Base-by-base conservation (phyloP, 1,140 invertebrate species). In the Drosophila tani region DNA sequence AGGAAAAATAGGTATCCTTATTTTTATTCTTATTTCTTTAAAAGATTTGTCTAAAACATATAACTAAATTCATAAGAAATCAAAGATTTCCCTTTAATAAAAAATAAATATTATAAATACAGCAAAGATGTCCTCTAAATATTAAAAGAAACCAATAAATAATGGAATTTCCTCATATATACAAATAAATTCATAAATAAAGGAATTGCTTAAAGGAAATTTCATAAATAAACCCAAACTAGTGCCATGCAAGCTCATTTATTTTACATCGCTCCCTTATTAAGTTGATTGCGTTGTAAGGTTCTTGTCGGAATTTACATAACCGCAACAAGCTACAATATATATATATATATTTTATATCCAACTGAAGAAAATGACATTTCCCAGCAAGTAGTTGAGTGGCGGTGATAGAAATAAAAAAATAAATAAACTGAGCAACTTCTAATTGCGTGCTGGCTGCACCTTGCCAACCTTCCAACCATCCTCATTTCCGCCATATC, bases 361-460 rank as follows among this genome's bases (percentile, higher is more conserved):
- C 47, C 35, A 24, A 32, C 40, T n/a, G 35, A 47, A 27, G 32
- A 27, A 66, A 46, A 15, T 9, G 7, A 14, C 14, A 58, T 29
- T 38, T 55, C 21, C n/a, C 27, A 35, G 47, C 27, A 51, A 68
- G 45, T 51, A 35, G 29, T 11, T 41, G 19, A 27, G 29, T 51
- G 55, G 9, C 5, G n/a, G 14, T 15, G 3, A 12, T 17, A 41
- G 19, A 49, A 63, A 27, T 45, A 27, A 29, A 29, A 41, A 21
- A 40, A 60, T 41, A 41, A 38, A 46, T 47, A 78, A 79, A 64
- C 75, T 79, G 75, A 79, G 75, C 75, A 79, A 79, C 66, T 60
- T 50, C 77, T 88, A 88, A 87, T 87, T 87, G 83, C 81, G 38
- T 76, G 53, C 51, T 32, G 45, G 67, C 47, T 74, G 68, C 76